Base-by-base conservation (phyloP, 2,113 vertebrate species). In the Manacus vitellinus region DNA sequence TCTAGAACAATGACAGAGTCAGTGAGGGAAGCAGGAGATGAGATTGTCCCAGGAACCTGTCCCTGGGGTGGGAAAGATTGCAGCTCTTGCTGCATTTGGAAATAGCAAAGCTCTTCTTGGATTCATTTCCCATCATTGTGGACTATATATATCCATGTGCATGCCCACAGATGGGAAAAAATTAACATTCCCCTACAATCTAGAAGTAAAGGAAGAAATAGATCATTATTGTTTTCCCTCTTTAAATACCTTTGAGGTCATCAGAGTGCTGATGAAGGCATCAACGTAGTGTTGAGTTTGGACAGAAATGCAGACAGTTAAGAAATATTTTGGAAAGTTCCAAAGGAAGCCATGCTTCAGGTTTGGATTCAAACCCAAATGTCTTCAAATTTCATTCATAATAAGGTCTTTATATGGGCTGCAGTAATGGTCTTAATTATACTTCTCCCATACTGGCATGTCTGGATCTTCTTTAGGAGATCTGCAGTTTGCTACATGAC, bases 251-350 rank as follows among this genome's bases (percentile, higher is more conserved):
- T 82, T 67, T 88, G 75, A 93, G 81, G 88, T 96, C 70, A 93
- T 80, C 62, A 74, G 71, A 89, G 63, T 80, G 72, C 93, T 93
- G 89, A 92, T 92, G 94, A 88, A 94, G 68, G 92, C 79, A 86
- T 86, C 67, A 41, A 33, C 62, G 74, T 79, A 81, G 47, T 92
- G 54, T 87, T 92, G 81, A 95, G 78, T 93, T 96, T 96, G 96
- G 93, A 94, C n/a, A 63, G 41, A 59, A 89, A 39, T 59, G 55
- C 20, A 94, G 79, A 93, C 90, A 88, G 46, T 66, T 85, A 90
- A 91, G 91, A 79, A 96, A 63, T 92, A 92, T 67, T 89, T 88
- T 89, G 51, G 88, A 77, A 96, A 90, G 49, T 88, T 93, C 88
- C 74, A 85, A 79, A 88, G 88, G 82, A 95, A 93, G 82, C 71